These are phyloP conservation scores for Brachionus rotundiformis DNA, from an alignment of 1,140 invertebrate genomes.

Conservation along the genomic window DNA sequence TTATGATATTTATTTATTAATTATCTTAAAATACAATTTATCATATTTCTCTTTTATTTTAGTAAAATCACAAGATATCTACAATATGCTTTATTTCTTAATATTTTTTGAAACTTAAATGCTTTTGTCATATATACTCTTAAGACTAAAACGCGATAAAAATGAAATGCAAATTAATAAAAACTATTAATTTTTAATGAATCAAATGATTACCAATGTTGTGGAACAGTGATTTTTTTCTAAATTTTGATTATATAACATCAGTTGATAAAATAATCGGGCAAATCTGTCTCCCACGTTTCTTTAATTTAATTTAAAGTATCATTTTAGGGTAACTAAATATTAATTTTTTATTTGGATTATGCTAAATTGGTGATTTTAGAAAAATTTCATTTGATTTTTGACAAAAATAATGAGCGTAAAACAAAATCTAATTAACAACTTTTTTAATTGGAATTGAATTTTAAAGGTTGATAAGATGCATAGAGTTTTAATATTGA, in stretches of 20 bases:
- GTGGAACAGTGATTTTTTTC: neutral
- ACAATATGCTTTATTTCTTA: neutral
- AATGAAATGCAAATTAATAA: neutral
- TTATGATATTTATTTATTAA: constrained; percentile 35
- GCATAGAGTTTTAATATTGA: neutral
- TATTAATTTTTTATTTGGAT: too few species aligned
- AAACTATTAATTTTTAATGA: neutral
- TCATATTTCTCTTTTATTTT: neutral
- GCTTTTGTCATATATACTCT: neutral
- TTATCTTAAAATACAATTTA: constrained; percentile 32
- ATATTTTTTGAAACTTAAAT: neutral
- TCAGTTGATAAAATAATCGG: neutral
- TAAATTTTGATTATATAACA: neutral
- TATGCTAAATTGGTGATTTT: too few species aligned
- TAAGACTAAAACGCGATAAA: neutral
- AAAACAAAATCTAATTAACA: neutral
- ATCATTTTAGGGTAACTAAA: too few species aligned
- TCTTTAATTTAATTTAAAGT: too few species aligned
- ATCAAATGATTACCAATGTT: neutral
- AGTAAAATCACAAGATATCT: neutral
- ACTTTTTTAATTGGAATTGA: neutral
- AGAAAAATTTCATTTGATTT: too few species aligned
- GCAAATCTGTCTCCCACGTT: too few species aligned
- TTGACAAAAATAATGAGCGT: neutral
- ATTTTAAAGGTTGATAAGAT: neutral